Percentiles rank a stretch among this genome's conserved stretches.
Conservation (phyloP, 2,113 vertebrate species). For the Ammodytes marinus region DNA sequence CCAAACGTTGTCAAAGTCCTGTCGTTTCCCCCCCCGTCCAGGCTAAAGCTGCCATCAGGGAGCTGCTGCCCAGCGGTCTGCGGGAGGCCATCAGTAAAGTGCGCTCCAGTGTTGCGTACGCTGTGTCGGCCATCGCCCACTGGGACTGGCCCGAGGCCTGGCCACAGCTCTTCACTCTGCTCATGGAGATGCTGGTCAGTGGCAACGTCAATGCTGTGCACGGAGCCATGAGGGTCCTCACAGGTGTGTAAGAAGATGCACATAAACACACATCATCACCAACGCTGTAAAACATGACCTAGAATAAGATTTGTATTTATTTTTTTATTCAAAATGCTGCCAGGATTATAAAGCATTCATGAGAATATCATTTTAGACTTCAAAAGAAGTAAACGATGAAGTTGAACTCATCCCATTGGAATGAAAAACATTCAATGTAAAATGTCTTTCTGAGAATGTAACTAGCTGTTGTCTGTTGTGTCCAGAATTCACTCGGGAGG, state of each 20-base stretch:
- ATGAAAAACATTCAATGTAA: neutral
- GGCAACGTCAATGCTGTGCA: conserved; percentile 95
- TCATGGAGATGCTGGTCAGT: conserved; percentile 99
- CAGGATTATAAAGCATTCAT: neutral
- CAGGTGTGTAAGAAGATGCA: conserved; percentile 83
- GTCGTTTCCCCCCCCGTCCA: conserved; percentile 55
- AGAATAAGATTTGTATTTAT: neutral
- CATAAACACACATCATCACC: neutral
- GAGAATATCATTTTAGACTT: neutral
- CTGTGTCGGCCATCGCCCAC: conserved; percentile 96
- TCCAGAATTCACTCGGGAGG: conserved; percentile 97
- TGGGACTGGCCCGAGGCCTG: conserved; percentile 99
- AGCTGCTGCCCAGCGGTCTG: conserved; percentile 93
- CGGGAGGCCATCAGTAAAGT: conserved; percentile 98
- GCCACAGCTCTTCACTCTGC: conserved; percentile 95
- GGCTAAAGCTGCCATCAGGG: conserved; percentile 96
- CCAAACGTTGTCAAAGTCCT: neutral
- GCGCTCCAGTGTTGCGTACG: conserved; percentile 98
- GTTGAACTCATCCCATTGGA: neutral
- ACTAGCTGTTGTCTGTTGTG: neutral
- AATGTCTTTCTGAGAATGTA: neutral
- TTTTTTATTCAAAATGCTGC: neutral
- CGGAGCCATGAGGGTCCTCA: conserved; percentile 98
- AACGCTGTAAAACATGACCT: neutral
- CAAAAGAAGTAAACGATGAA: neutral